Percentiles rank a stretch among this genome's conserved stretches.
Evolutionary conservation across 1,140 invertebrate species (phyloP).

Genomic region (Mercenaria mercenaria): DNA sequence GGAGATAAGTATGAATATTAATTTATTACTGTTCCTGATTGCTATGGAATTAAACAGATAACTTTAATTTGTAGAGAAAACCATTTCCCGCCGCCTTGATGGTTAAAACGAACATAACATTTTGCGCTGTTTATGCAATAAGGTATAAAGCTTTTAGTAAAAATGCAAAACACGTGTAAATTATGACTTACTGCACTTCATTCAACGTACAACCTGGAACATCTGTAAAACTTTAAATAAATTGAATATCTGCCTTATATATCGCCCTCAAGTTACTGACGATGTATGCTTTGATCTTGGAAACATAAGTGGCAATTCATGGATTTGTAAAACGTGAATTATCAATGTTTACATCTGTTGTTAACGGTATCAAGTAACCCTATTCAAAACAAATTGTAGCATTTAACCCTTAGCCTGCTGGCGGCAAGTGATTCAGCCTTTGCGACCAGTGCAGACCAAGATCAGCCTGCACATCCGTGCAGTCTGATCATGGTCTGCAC

Average conservation of each 20-base stretch:
- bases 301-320: background rate
- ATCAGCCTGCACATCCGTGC: too few relatives aligned
- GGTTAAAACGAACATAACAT: constrained; percentile 11
- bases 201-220: background rate
- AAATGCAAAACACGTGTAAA: constrained; percentile 44
- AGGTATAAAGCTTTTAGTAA: constrained; percentile 44
- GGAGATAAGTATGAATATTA: background rate
- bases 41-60: background rate
- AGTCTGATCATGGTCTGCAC: too few relatives aligned
- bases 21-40: constrained; percentile 4
- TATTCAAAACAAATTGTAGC: background rate
- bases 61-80: constrained; percentile 20
- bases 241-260: constrained; percentile 1
- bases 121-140: constrained; percentile 42
- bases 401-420: too few relatives aligned
- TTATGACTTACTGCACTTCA: constrained; percentile 15
- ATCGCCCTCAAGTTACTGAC: background rate
- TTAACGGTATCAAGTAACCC: background rate
- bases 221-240: background rate
- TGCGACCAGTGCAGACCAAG: too few relatives aligned
- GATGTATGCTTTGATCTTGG: constrained; percentile 1
- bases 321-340: background rate
- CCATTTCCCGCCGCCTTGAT: background rate
- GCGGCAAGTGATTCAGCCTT: too few relatives aligned
- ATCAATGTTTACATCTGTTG: background rate